phyloP scores from a whole-genome alignment of 2,888 invertebrate genomes.

The Schizaphis graminum region DNA sequence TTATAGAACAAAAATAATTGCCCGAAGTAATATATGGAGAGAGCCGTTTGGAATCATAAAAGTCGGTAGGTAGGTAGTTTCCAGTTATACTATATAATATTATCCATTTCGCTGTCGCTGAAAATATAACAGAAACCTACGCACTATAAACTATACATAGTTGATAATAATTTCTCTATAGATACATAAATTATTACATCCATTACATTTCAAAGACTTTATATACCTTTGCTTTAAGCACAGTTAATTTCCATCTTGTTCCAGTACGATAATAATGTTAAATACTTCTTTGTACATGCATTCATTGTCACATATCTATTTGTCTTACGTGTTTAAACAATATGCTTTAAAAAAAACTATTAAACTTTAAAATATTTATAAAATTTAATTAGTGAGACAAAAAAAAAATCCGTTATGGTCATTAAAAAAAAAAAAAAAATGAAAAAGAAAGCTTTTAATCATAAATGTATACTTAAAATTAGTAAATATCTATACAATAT shows the following conservation, averaged over 20 bases:
- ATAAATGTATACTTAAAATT: background rate
- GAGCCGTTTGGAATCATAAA: conserved; percentile 32
- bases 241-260: background rate
- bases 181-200: background rate
- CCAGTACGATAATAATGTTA: background rate
- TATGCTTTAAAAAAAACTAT: background rate
- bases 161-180: conserved; percentile 31
- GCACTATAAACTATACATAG: background rate
- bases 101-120: background rate
- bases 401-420: background rate
- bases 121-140: background rate
- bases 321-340: background rate
- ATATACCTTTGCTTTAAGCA: background rate
- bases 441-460: background rate
- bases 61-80: background rate
- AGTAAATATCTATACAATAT: background rate
- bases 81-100: conserved; percentile 43
- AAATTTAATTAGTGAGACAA: background rate
- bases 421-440: background rate
- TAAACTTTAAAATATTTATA: background rate
- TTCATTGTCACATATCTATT: background rate
- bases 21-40: background rate
- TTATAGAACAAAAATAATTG: background rate
- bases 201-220: background rate
- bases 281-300: background rate